These are phyloP conservation scores for Stramonita haemastoma DNA, from an alignment of 2,888 invertebrate species.

Conservation along the genomic window DNA sequence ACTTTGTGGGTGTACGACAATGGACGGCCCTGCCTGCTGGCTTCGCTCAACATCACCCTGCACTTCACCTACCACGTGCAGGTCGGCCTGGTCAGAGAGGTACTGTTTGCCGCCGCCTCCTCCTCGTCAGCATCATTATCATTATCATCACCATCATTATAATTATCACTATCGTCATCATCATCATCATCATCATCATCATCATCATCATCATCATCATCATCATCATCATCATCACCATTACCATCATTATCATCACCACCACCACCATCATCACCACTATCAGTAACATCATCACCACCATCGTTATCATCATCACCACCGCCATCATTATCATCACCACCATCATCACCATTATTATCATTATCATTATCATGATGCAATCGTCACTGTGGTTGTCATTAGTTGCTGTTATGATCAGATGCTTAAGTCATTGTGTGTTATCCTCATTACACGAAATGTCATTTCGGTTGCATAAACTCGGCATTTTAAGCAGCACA, in stretches of 20 bases:
- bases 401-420: neutral
- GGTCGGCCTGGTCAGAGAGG: constrained; percentile 25
- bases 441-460: neutral
- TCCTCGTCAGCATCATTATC: neutral
- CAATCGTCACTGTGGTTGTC: neutral
- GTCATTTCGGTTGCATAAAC: neutral
- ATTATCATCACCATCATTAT: neutral
- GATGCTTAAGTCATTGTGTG: neutral
- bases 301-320: neutral
- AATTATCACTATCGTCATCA: neutral
- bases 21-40: constrained; percentile 24
- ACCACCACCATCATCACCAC: neutral
- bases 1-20: constrained; percentile 29
- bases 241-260: neutral
- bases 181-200: neutral
- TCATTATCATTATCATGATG: neutral
- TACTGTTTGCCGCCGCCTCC: neutral
- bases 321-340: neutral
- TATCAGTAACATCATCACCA: neutral
- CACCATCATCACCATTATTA: neutral
- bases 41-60: constrained; percentile 30
- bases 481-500: too few species aligned
- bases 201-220: neutral
- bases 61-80: constrained; percentile 27
- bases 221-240: neutral